phyloP scores from a whole-genome alignment of 1,140 invertebrate species.

The Pectinophora gossypiella region DNA sequence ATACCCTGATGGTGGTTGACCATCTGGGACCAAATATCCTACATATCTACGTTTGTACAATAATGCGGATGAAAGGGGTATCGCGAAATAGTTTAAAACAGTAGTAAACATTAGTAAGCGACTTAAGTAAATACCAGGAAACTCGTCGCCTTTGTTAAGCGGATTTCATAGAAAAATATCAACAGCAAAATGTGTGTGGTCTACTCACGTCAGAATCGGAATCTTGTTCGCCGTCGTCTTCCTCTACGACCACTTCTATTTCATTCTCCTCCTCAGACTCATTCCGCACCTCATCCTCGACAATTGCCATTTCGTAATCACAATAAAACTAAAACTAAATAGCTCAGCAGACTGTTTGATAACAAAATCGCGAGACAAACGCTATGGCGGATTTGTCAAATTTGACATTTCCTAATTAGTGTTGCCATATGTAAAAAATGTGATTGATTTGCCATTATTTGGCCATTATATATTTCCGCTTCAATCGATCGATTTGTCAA shows the following conservation, averaged over 20 bases:
- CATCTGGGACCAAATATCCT: no score
- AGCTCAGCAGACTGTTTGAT: conserved; percentile 1
- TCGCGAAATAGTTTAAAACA: no score
- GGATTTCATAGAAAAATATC: background rate
- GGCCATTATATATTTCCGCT: background rate
- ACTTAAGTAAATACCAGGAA: no score
- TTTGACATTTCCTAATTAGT: background rate
- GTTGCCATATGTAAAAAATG: background rate
- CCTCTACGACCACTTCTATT: conserved; percentile 60
- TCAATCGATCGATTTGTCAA: background rate
- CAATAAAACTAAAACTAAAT: background rate
- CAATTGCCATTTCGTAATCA: conserved; percentile 61
- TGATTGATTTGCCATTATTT: background rate
- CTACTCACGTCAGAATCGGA: conserved; percentile 59
- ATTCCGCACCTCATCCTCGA: conserved; percentile 64
- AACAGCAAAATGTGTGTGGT: background rate
- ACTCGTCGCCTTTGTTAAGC: no score
- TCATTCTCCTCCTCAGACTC: conserved; percentile 69
- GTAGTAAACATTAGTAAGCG: no score
- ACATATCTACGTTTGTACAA: no score
- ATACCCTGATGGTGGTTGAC: no score
- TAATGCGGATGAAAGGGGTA: no score
- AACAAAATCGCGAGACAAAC: background rate
- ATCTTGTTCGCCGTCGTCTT: conserved; percentile 59
- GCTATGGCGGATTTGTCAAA: conserved; percentile 2